phyloP scores from a whole-genome alignment of 2,888 invertebrate species.

The Lepidocyrtinus sp. region DNA sequence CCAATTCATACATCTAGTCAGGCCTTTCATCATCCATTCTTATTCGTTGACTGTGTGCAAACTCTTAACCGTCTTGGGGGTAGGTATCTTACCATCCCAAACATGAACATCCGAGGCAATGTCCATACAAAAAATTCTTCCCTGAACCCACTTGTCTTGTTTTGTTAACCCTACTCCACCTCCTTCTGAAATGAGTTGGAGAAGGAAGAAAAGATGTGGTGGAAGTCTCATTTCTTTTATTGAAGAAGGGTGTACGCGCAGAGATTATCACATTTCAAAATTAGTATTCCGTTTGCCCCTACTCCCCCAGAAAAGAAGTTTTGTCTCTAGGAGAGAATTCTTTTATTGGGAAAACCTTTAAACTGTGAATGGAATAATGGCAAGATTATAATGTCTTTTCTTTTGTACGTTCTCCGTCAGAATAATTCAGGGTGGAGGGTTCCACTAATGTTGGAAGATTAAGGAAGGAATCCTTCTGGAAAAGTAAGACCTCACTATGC shows the following conservation, averaged over 20 bases:
- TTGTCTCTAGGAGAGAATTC: too few relatives aligned
- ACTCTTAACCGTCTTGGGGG: background rate
- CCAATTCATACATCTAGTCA: conserved; percentile 5
- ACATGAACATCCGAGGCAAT: background rate
- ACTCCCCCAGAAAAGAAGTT: background rate
- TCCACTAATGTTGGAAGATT: too few relatives aligned
- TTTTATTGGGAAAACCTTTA: too few relatives aligned
- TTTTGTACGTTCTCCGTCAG: too few relatives aligned
- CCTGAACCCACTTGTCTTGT: background rate
- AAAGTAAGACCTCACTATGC: too few relatives aligned
- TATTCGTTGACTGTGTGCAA: background rate
- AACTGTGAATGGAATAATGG: too few relatives aligned
- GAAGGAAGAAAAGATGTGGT: conserved; percentile 22
- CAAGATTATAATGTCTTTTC: too few relatives aligned
- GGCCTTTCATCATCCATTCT: too few relatives aligned
- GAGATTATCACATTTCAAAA: conserved; percentile 56
- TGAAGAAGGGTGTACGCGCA: background rate
- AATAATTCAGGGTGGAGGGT: too few relatives aligned
- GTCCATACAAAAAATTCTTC: background rate
- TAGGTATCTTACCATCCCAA: background rate
- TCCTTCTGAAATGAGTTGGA: conserved; percentile 8
- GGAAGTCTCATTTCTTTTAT: conserved; percentile 31
- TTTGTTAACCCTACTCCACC: background rate
- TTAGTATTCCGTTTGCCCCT: conserved; percentile 53
- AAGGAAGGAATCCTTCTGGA: too few relatives aligned